Conservation (phyloP, 2,113 vertebrate genomes). For the Rutilus rutilus region DNA sequence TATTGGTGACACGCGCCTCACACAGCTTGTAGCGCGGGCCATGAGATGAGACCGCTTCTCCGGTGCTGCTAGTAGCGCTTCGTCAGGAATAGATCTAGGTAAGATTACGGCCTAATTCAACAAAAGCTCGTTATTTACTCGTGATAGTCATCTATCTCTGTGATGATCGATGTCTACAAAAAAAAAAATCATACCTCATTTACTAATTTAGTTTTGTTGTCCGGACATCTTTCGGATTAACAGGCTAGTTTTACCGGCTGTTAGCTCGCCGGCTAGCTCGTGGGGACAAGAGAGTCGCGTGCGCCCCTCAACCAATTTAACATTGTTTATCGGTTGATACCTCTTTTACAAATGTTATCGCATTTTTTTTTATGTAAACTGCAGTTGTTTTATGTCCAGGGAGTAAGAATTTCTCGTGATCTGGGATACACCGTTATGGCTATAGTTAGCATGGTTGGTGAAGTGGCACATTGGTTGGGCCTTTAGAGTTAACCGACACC, state of each 20-base stretch:
- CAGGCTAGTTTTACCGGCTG: constrained; percentile 9
- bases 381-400: neutral
- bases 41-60: constrained; percentile 42
- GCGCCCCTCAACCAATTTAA: neutral
- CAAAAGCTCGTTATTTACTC: neutral
- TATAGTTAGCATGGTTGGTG: neutral
- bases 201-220: neutral
- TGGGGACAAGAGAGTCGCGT: constrained; percentile 1
- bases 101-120: constrained; percentile 9
- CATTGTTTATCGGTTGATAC: neutral
- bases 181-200: neutral
- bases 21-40: constrained; percentile 24
- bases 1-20: constrained; percentile 44
- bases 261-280: constrained; percentile 36
- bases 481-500: neutral
- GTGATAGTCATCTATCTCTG: neutral
- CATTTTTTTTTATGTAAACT: too few relatives aligned
- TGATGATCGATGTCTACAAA: neutral
- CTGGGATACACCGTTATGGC: neutral
- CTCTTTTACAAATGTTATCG: neutral
- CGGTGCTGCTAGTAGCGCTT: constrained; percentile 41
- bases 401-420: neutral
- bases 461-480: constrained; percentile 10
- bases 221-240: neutral
- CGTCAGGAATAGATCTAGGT: neutral